These are phyloP conservation scores for Loxodonta africana DNA, from an alignment of 2,113 vertebrate species.

Conservation along the genomic window DNA sequence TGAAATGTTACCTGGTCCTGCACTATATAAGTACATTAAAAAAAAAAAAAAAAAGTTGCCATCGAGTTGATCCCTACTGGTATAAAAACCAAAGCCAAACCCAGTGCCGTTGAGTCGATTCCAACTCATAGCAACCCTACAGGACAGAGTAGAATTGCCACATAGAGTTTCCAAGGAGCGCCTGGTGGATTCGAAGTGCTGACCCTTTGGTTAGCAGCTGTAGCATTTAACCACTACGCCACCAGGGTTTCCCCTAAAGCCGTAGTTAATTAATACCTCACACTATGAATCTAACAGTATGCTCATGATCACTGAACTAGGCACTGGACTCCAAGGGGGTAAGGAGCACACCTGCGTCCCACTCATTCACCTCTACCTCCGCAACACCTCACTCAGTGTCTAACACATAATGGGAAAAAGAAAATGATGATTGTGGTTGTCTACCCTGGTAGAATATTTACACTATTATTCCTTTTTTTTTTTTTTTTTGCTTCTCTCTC, in stretches of 20 bases:
- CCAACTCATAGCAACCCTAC: too few relatives aligned
- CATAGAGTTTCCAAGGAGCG: too few relatives aligned
- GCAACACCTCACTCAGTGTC: background rate
- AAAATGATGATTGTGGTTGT: background rate
- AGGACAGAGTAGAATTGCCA: too few relatives aligned
- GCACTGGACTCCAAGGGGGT: background rate
- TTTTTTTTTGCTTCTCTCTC: background rate
- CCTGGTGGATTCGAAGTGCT: too few relatives aligned
- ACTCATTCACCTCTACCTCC: background rate
- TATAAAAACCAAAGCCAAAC: background rate
- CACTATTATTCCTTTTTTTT: background rate
- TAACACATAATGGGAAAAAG: accelerated
- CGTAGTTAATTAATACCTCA: background rate
- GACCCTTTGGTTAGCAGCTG: too few relatives aligned
- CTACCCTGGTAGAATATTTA: background rate
- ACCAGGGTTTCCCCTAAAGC: too few relatives aligned
- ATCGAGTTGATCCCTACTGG: too few relatives aligned
- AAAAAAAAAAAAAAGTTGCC: too few relatives aligned
- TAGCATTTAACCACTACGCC: too few relatives aligned
- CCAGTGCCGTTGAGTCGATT: too few relatives aligned
- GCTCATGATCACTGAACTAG: background rate
- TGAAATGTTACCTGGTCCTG: too few relatives aligned
- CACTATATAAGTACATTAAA: too few relatives aligned
- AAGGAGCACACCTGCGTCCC: background rate
- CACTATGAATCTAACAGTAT: background rate